Percentiles rank a stretch among this genome's conserved stretches.
Conservation (phyloP, 1,140 invertebrate genomes). For the Heliothis virescens region DNA sequence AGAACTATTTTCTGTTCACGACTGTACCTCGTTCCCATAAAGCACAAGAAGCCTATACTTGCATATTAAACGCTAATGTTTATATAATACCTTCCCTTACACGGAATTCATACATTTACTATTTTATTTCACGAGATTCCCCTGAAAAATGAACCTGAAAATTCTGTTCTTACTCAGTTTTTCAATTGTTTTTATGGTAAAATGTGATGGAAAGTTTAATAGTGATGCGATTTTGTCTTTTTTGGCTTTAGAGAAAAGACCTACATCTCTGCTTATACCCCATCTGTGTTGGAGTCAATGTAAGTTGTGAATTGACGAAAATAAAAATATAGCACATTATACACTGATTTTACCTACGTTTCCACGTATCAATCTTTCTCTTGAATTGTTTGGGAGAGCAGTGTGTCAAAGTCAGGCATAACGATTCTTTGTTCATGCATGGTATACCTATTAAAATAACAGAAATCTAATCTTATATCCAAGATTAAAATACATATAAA, state of each 20-base stretch:
- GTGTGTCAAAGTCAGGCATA: no score
- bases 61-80: conserved; percentile 36
- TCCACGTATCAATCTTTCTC: no score
- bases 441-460: no score
- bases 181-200: neutral
- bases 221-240: conserved; percentile 65
- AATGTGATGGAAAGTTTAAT: neutral
- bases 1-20: neutral
- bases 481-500: no score
- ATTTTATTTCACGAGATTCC: neutral
- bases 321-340: no score
- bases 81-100: conserved; percentile 7
- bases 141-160: conserved; percentile 2
- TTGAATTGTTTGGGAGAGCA: no score
- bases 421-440: no score
- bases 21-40: conserved; percentile 17
- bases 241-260: conserved; percentile 60
- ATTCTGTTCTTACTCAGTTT: neutral
- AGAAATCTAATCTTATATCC: no score
- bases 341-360: no score
- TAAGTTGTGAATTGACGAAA: conserved; percentile 56
- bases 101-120: neutral
- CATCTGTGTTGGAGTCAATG: conserved; percentile 70
- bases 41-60: neutral
- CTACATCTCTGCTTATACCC: conserved; percentile 65